Evolutionary conservation across 2,113 vertebrate species (phyloP), one percentile per base, ranked within the genome.

Genomic region (Actenoides hombroni): DNA sequence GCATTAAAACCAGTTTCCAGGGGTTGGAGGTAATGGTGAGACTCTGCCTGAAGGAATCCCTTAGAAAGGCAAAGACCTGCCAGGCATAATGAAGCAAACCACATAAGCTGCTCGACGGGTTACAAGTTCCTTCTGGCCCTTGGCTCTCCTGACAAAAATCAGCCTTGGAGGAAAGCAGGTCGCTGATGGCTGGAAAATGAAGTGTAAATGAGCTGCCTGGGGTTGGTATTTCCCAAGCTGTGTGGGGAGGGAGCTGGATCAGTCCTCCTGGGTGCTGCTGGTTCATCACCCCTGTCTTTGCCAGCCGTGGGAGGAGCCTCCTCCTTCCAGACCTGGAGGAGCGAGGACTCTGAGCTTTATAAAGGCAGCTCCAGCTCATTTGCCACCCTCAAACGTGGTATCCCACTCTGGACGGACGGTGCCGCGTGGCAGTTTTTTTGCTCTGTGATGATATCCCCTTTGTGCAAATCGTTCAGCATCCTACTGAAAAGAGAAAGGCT

Each of bases 381-480:
- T 87, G 37, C 33, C 40, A n/a, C 40, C 53, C 28, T 65, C 2
- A 2, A 13, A 16, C 0, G 0, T 21, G 75, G 67, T 31, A 15
- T 39, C 17, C 40, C 80, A 71, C 75, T 11, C 37, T 46, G 92
- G 35, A 14, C 21, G 23, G 28, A 8, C 0, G 3, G 51, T 42
- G 48, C 2, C 13, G 0, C 48, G 86, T 46, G 63, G 20, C 44
- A 49, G 3, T 7, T 59, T 77, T 29, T 71, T 51, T 25, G 24
- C 12, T 57, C 48, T 44, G 40, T 39, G 51, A 2, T 20, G 40
- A 2, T 40, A 46, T 79, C 18, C 35, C 49, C 44, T 21, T 23
- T 0, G 0, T 65, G 80, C 35, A 84, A 75, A 35, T 49, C 7
- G 0, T 10, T 13, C 13, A 29, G 13, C 31, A 8, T 40, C 1